Conservation (phyloP, 2,888 invertebrate species). For the Protonemura montana region DNA sequence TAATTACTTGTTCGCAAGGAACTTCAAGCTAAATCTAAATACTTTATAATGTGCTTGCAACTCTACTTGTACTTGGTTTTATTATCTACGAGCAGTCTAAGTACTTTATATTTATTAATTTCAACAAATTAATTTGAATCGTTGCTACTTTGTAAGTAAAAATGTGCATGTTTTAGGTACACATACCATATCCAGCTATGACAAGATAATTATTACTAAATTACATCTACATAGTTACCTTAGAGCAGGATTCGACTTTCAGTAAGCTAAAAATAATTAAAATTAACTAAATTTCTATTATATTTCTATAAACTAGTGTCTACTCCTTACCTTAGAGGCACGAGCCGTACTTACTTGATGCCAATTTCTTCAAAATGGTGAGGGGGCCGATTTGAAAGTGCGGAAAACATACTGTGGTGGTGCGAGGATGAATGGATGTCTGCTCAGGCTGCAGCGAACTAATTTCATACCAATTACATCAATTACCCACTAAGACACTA, state of each 20-base stretch:
- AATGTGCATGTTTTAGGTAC: neutral
- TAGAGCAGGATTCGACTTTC: neutral
- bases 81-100: neutral
- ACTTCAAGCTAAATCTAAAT: neutral
- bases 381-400: neutral
- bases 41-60: neutral
- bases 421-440: slow-evolving; percentile 1
- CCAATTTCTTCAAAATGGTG: neutral
- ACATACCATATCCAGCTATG: neutral
- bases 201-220: neutral
- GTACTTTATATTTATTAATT: neutral
- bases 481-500: neutral
- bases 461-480: slow-evolving; percentile 2
- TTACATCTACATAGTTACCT: neutral
- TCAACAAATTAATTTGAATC: neutral
- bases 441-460: slow-evolving; percentile 29
- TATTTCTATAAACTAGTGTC: neutral
- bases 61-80: too few relatives aligned
- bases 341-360: neutral
- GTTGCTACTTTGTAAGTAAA: neutral
- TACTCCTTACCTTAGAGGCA: neutral
- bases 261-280: neutral
- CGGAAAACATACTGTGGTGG: neutral
- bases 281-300: neutral
- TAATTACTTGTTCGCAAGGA: neutral